phyloP scores from a whole-genome alignment of 2,888 invertebrate genomes.

The Acrobasis suavella region DNA sequence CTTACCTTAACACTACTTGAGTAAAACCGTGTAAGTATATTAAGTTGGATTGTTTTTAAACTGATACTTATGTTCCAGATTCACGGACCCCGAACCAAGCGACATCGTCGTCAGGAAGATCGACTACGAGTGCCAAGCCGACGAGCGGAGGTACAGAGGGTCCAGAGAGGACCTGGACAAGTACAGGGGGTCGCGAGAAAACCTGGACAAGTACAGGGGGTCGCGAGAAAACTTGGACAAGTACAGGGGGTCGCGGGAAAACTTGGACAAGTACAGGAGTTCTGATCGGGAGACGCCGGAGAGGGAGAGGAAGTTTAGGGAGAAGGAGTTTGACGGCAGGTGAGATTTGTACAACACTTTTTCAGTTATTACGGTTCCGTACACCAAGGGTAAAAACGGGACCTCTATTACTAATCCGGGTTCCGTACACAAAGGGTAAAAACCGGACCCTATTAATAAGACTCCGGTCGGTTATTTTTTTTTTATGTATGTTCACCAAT shows the following conservation, averaged over 20 bases:
- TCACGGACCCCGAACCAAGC: constrained; percentile 75
- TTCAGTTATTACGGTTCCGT: too few species aligned
- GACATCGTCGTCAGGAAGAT: constrained; percentile 64
- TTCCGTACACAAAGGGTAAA: too few species aligned
- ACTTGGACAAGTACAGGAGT: constrained; percentile 32
- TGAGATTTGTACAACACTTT: not conserved
- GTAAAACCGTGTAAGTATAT: too few species aligned
- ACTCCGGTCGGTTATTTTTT: too few species aligned
- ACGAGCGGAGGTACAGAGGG: constrained; percentile 49
- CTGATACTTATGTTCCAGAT: constrained; percentile 43
- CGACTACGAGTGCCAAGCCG: constrained; percentile 60
- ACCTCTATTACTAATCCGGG: too few species aligned
- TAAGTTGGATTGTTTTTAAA: not conserved
- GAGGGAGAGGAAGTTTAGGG: constrained; percentile 36
- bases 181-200: constrained; percentile 47
- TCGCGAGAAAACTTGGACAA: constrained; percentile 3
- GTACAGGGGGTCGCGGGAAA: constrained; percentile 37
- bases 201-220: constrained; percentile 50
- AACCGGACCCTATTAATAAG: too few species aligned
- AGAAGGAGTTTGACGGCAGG: constrained; percentile 9
- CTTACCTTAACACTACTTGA: too few species aligned
- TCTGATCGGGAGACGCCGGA: constrained; percentile 57
- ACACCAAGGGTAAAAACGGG: too few species aligned
- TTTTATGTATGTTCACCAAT: too few species aligned
- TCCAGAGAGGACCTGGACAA: constrained; percentile 60